phyloP scores from a whole-genome alignment of 2,113 vertebrate genomes.

The Megaceryle torquata region DNA sequence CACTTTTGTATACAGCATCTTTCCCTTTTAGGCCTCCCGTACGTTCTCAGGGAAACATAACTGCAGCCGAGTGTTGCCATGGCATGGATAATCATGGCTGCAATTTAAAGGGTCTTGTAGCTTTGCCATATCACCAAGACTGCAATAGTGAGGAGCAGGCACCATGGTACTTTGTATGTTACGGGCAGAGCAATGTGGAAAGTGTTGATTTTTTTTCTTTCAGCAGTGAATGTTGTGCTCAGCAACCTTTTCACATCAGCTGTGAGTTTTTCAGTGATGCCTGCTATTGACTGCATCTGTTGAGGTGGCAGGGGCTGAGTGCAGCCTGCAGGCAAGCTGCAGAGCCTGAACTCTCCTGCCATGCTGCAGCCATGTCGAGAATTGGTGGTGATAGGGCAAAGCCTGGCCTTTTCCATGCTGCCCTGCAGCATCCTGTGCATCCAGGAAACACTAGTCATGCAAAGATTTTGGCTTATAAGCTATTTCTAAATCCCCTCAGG shows the following conservation, averaged over 20 bases:
- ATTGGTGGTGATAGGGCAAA: background rate
- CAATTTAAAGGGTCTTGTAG: background rate
- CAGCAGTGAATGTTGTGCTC: background rate
- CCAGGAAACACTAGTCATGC: background rate
- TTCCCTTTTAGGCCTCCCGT: background rate
- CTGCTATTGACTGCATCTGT: accelerated
- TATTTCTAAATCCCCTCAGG: background rate
- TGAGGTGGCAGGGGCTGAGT: background rate
- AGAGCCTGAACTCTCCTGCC: background rate
- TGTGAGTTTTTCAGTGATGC: background rate
- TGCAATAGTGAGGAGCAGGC: background rate
- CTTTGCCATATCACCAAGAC: background rate
- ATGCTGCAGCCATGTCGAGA: background rate
- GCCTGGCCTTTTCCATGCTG: background rate
- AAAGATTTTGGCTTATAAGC: background rate
- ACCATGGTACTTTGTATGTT: background rate
- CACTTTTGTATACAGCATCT: background rate
- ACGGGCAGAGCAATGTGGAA: background rate
- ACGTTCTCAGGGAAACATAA: background rate
- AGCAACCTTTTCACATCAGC: background rate
- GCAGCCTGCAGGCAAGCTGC: background rate
- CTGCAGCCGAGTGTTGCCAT: background rate
- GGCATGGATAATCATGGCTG: background rate
- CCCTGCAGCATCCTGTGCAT: background rate
- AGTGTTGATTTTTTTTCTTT: background rate